Base-by-base conservation (phyloP, 2,888 invertebrate species). In the Lycophotia porphyrea region DNA sequence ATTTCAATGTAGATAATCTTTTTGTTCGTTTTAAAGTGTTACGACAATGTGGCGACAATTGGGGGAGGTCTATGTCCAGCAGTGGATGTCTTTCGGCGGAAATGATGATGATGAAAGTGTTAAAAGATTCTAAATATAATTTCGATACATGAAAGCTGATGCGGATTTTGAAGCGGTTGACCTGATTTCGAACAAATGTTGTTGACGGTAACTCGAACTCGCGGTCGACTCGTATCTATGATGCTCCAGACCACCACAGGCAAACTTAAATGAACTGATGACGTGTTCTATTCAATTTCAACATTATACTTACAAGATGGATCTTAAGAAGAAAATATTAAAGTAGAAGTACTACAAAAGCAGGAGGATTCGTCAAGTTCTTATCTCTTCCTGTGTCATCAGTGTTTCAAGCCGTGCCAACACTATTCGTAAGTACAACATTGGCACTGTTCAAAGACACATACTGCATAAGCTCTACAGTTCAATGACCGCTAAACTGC, bases 301-400 rank as follows among this genome's bases (percentile, higher is more conserved):
- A 80, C 44, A 44, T 61, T 7, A 21, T 75, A 9, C 24, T 39
- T 39, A 18, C 31, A 11, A 36, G 13, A 31, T 2, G 47, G 18
- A 42, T 39, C 18, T 2, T 60, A 24, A 58, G 42, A 31, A 34
- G 31, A 64, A 42, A 76, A 64, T 81, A 74, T 75, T 39, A 63
- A 81, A 49, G 31, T 63, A 55, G 24, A 58, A 55, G 39, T 47
- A 31, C 44, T 60, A 42, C 49, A 61, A 61, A 84, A 80, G 47
- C 31, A 66, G 80, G 66, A 79, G 69, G 69, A 84, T 61, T 81
- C 67, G 55, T 85, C 76, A 76, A 64, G 69, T 63, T 81, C 31
- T 81, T 76, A 84, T 84, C 81, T 64, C 49, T 81, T 84, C 70
- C 70, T 67, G 72, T 84, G 70, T 82, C 85, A 84, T 82, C 82